Percentiles rank a stretch among this genome's conserved stretches.
These are phyloP conservation scores for Myxocyprinus asiaticus DNA, from an alignment of 2,113 vertebrate species.

Conservation along the genomic window DNA sequence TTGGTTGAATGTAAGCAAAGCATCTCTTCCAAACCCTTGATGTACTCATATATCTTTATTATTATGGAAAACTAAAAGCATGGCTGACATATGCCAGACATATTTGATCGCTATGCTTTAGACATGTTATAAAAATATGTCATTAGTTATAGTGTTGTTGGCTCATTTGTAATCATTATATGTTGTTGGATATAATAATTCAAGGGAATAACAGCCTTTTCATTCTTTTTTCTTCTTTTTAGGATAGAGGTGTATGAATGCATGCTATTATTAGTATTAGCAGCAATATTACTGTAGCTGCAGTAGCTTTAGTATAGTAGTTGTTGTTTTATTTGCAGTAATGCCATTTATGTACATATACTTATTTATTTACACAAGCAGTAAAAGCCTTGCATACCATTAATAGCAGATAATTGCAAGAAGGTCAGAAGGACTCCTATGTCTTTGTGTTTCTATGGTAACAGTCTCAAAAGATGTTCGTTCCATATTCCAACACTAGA, in stretches of 20 bases:
- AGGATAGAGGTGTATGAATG: too few relatives aligned
- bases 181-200: constrained; percentile 57
- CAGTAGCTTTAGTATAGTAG: not conserved
- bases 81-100: constrained; percentile 22
- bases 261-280: too few relatives aligned
- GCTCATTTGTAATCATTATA: constrained; percentile 68
- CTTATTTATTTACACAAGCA: not conserved
- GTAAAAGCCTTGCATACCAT: not conserved
- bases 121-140: not conserved
- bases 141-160: constrained; percentile 17
- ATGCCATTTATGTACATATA: not conserved
- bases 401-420: not conserved
- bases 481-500: constrained; percentile 57
- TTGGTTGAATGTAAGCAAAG: not conserved
- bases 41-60: not conserved
- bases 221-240: too few relatives aligned
- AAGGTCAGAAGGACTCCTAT: constrained; percentile 61
- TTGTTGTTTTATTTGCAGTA: not conserved
- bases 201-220: not conserved
- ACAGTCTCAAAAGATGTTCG: constrained; percentile 32
- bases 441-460: constrained; percentile 69
- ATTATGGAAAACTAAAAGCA: constrained; percentile 39
- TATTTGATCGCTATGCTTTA: constrained; percentile 41
- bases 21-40: not conserved
- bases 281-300: too few relatives aligned